A percentile compares a stretch with the other conserved stretches of the same genome.
Conservation (phyloP, 1,140 invertebrate genomes). For the Ditylenchus dipsaci region DNA sequence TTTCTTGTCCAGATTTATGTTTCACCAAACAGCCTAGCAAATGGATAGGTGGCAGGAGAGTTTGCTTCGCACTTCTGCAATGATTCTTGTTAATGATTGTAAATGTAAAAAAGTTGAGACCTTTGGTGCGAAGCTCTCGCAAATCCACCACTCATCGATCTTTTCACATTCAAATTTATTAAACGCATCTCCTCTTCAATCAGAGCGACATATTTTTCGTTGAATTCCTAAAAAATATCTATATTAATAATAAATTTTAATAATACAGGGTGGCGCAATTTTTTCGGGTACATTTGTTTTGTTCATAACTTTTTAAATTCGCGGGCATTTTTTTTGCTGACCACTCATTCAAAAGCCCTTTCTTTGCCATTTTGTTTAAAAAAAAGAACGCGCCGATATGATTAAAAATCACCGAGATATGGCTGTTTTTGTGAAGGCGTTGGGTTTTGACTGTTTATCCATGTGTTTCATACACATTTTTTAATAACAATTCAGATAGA, state of each 20-base stretch:
- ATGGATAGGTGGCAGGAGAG: background rate
- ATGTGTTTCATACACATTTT: too few species aligned
- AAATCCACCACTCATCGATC: conserved; percentile 6
- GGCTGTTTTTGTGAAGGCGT: too few species aligned
- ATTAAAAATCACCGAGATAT: too few species aligned
- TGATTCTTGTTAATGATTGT: background rate
- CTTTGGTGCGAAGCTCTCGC: conserved; percentile 6
- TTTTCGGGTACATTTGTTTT: too few species aligned
- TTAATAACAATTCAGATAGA: too few species aligned
- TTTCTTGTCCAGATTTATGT: background rate
- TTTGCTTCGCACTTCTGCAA: conserved; percentile 4
- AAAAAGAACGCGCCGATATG: too few species aligned
- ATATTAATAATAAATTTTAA: conserved; percentile 6
- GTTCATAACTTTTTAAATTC: too few species aligned
- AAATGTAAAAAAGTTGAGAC: background rate
- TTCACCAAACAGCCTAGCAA: background rate
- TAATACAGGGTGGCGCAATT: too few species aligned
- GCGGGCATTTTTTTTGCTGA: too few species aligned
- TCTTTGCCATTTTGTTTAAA: too few species aligned
- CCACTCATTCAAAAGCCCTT: too few species aligned
- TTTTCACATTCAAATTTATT: conserved; percentile 13
- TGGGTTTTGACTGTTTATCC: too few species aligned
- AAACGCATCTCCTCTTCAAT: conserved; percentile 18
- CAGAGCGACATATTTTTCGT: conserved; percentile 2
- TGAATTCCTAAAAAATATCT: conserved; percentile 17